Base-by-base conservation (phyloP, 2,113 vertebrate species). In the Campylomormyrus tamandua region DNA sequence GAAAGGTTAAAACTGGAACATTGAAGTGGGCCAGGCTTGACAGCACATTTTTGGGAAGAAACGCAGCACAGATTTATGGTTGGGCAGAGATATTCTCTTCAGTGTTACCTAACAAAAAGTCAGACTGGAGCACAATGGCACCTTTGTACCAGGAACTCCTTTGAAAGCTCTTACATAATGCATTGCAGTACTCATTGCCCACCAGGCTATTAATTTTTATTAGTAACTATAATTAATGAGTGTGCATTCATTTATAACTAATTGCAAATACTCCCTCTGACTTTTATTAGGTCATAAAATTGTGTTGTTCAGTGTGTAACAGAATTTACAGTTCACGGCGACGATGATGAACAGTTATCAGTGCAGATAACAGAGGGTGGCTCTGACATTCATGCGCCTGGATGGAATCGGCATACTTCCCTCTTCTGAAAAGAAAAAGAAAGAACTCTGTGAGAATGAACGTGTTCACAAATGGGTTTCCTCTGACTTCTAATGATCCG, bases 181-280 rank as follows among this genome's bases (percentile, higher is more conserved):
- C 15, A 80, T 39, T 80, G 31, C 17, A 39, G 74, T 42, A 42
- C 31, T 80, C 74, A 80, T 19, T 42, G 74, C 35, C 83, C 83
- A 84, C 19, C 83, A 45, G 45, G 46, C 45, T 84, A 84, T 84
- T 46, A 45, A 84, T 84, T 84, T 84, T 84, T 84, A 48, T 84
- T 24, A 84, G 21, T 84, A 84, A 84, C 45, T 45, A 84, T 46
- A 46, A 46, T 84, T 84, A 84, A 83, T 45, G 42, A 83, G 83
- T 80, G 74, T 19, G 17, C 74, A 80, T 80, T 80, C 74, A 39
- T 80, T 80, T 80, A 80, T 80, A 80, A 80, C 35, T 80, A 80
- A 80, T 80, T 39, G 35, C 35, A 80, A 35, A 80, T 42, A 80
- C 35, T 42, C 74, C 74, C 31, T 80, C 31, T 80, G 74, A 80